phyloP scores from a whole-genome alignment of 1,140 invertebrate genomes.

The Calycopis cecrops region DNA sequence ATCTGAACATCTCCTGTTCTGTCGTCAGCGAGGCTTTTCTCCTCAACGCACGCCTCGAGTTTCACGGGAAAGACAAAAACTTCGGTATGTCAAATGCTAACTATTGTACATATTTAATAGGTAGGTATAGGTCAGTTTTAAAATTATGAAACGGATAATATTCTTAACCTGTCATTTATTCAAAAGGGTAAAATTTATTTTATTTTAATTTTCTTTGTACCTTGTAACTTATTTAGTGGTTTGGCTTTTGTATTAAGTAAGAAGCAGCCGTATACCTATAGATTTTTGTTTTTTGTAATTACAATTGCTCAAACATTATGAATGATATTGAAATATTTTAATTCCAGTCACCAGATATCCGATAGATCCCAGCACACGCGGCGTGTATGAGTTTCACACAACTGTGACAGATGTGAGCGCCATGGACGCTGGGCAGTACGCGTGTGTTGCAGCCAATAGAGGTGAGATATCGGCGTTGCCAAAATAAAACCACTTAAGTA shows the following conservation, averaged over 20 bases:
- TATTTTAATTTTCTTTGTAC: no score
- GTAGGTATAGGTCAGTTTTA: no score
- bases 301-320: no score
- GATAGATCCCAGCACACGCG: conserved; percentile 33
- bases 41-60: conserved; percentile 17
- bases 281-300: no score
- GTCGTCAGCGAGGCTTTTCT: conserved; percentile 45
- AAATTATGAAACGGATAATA: no score
- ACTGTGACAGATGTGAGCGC: conserved; percentile 34
- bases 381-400: conserved; percentile 40
- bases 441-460: conserved; percentile 51
- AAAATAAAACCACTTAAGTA: no score
- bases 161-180: no score
- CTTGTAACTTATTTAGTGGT: no score
- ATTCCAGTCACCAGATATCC: conserved; percentile 30
- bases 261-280: no score
- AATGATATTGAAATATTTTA: neutral
- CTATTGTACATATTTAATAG: neutral
- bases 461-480: conserved; percentile 32
- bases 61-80: conserved; percentile 1
- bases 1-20: conserved; percentile 41
- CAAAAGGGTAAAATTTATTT: no score
- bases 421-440: conserved; percentile 42
- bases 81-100: neutral
- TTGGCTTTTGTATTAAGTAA: no score